Conservation (phyloP, 2,888 invertebrate species). For the Eutolmus rufibarbis region DNA sequence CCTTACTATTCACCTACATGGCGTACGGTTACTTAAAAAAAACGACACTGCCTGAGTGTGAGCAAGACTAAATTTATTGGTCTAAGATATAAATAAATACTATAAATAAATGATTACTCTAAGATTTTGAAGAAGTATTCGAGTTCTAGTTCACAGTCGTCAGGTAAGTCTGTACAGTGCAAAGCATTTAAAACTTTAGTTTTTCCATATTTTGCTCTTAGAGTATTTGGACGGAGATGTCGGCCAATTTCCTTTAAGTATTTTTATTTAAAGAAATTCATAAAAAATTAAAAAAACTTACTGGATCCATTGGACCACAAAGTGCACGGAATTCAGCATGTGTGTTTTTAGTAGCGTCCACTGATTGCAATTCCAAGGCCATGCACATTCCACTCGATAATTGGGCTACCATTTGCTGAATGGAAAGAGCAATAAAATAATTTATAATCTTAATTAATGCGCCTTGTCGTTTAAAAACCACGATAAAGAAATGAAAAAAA, state of each 20-base stretch:
- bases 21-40: conserved; percentile 58
- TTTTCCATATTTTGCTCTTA: conserved; percentile 84
- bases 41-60: background rate
- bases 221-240: conserved; percentile 80
- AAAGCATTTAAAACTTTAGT: conserved; percentile 86
- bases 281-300: conserved; percentile 58
- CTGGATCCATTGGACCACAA: conserved; percentile 90
- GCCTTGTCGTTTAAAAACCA: no score
- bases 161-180: conserved; percentile 91
- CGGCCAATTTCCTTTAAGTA: conserved; percentile 78
- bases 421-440: conserved; percentile 8
- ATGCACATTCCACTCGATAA: conserved; percentile 85
- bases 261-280: conserved; percentile 45
- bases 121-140: conserved; percentile 80
- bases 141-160: conserved; percentile 84
- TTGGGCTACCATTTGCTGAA: conserved; percentile 83
- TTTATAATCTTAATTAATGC: background rate
- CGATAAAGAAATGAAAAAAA: background rate
- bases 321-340: conserved; percentile 80
- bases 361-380: conserved; percentile 81
- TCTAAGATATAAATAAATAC: background rate
- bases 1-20: conserved; percentile 56
- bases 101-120: background rate
- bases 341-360: conserved; percentile 66
- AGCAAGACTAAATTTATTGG: background rate